A percentile compares a stretch with the other conserved stretches of the same genome.
These are phyloP conservation scores for Doryteuthis pealeii DNA, from an alignment of 1,140 invertebrate genomes.

Conservation along the genomic window DNA sequence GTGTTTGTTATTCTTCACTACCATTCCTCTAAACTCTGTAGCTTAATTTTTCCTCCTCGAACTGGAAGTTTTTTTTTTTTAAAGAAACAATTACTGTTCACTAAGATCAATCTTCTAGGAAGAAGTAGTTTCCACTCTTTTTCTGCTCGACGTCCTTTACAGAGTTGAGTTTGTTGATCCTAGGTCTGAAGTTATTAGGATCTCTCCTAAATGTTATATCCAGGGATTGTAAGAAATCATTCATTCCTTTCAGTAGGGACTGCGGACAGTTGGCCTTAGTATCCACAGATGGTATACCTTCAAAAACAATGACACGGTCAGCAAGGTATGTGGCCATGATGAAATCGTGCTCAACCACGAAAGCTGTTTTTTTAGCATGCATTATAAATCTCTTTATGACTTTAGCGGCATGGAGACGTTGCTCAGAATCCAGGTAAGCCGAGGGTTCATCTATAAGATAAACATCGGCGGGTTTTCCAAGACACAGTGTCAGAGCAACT, in stretches of 20 bases:
- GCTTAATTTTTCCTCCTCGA: conserved; percentile 5
- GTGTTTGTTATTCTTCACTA: too few species aligned
- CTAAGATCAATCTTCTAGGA: conserved; percentile 84
- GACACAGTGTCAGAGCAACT: conserved; percentile 91
- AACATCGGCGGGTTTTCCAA: conserved; percentile 98
- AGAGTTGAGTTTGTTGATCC: conserved; percentile 96
- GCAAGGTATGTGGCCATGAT: conserved; percentile 99
- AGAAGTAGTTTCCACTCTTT: conserved; percentile 95
- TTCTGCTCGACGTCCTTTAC: conserved; percentile 99
- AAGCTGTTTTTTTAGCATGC: conserved; percentile 98
- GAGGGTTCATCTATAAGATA: conserved; percentile 99
- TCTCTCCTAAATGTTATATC: conserved; percentile 98
- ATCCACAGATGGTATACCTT: conserved; percentile 85
- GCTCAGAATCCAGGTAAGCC: conserved; percentile 98
- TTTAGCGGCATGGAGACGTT: conserved; percentile 99
- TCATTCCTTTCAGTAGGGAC: conserved; percentile 95
- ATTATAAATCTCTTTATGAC: conserved; percentile 98
- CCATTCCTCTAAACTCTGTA: too few species aligned
- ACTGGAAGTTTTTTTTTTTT: background rate
- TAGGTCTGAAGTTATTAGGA: conserved; percentile 96
- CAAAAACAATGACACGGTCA: conserved; percentile 98
- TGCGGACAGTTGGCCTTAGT: conserved; percentile 91
- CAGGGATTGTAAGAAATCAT: conserved; percentile 92
- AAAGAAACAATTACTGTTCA: too few species aligned
- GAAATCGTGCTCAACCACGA: conserved; percentile 99